Base-by-base conservation (phyloP, 1,140 invertebrate genomes). In the Zaprionus vittiger region DNA sequence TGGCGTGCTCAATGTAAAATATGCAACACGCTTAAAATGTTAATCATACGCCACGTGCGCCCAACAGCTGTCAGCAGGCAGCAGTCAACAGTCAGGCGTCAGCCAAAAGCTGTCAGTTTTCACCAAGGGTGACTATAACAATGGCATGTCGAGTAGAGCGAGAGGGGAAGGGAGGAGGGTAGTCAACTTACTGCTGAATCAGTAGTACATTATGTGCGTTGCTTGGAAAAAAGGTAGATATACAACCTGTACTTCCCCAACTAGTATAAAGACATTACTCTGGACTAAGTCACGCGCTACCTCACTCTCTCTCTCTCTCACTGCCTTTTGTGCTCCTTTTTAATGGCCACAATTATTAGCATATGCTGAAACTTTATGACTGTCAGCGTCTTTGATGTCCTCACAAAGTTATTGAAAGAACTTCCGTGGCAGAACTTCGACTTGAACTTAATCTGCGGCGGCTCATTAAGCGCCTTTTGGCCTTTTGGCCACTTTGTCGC, bases 21-120 rank as follows among this genome's bases (percentile, higher is more conserved):
- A 89, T 87, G 81, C 78, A 79, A 54, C 78, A 65, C 67, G 56
- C 62, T 84, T 78, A 73, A 87, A 89, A 83, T 89, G 81, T 89
- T 83, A 87, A 87, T 87, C 84, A 87, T 87, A 89, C 81, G 83
- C 83, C 83, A 73, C 41, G 83, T 86, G 83, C 73, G 66, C 83
- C 66, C 14, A 56, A 63, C 37, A 73, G 44, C 47, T 47, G 28
- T 47, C 77, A 73, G 54, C 52, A 63, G 31, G 44, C 57, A 44
- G 54, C 44, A 66, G 65, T 24, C 65, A 64, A 44, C 37, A 61
- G 38, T 61, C 54, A 49, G 22, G 11, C 49, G 22, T 26, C 61
- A 52, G 60, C 47, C 34, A 37, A 14, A 14, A 38, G 49, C 62
- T 66, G 34, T 66, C 63, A 65, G 63, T 15, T 52, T 31, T 12